phyloP scores from a whole-genome alignment of 2,113 vertebrate genomes.

The Calyptommatus sinebrachiatus region DNA sequence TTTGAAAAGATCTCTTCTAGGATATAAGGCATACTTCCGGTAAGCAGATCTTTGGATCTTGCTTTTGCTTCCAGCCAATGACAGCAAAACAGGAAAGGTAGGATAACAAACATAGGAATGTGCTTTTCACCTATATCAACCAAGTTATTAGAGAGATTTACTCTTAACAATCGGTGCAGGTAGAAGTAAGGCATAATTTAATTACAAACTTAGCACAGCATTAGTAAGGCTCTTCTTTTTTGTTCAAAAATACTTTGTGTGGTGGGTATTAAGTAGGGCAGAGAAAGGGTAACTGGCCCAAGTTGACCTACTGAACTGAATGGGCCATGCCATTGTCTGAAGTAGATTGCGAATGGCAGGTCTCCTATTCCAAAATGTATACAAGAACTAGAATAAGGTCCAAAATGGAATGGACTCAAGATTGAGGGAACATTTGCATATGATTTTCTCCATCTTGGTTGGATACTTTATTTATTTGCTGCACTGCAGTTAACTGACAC shows the following conservation, averaged over 20 bases:
- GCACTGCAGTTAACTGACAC: too few relatives aligned
- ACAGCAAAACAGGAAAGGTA: too few relatives aligned
- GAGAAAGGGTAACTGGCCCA: neutral
- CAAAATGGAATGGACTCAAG: neutral
- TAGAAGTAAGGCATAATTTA: too few relatives aligned
- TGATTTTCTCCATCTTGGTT: neutral
- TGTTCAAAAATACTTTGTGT: neutral
- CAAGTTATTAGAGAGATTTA: too few relatives aligned
- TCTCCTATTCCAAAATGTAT: too few relatives aligned
- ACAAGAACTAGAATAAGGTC: too few relatives aligned
- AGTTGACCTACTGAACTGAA: neutral
- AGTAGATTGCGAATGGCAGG: too few relatives aligned
- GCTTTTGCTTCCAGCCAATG: neutral
- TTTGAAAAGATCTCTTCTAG: neutral
- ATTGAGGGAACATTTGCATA: neutral
- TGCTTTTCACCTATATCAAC: too few relatives aligned
- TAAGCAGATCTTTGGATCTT: neutral
- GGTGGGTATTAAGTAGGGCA: neutral
- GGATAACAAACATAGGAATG: too few relatives aligned
- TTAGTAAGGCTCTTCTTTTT: neutral
- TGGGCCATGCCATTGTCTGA: too few relatives aligned
- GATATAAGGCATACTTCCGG: neutral
- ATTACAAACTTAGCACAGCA: neutral
- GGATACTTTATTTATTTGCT: too few relatives aligned
- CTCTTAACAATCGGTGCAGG: too few relatives aligned